A percentile compares a stretch with the other conserved stretches of the same genome.
Conservation (phyloP, 2,113 vertebrate species). For the Montifringilla adamsi region DNA sequence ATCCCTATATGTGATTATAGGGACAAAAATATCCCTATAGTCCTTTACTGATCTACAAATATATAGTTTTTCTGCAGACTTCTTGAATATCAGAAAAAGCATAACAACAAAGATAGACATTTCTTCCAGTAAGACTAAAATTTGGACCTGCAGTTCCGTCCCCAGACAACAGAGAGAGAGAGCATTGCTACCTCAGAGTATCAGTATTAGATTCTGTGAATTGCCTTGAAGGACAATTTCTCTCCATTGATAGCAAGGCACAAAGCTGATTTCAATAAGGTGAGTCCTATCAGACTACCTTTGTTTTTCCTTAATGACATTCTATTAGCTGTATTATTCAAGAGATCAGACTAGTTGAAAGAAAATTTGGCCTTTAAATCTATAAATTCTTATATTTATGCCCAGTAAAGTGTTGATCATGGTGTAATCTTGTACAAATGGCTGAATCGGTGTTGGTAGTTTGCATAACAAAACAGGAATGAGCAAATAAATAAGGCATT, state of each 20-base stretch:
- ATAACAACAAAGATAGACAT: background rate
- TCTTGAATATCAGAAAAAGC: background rate
- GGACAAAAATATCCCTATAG: background rate
- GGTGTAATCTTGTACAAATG: background rate
- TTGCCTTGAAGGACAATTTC: background rate
- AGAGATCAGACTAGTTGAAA: background rate
- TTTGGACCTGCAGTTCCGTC: background rate
- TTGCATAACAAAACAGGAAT: background rate
- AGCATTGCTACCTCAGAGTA: background rate
- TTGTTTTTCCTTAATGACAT: background rate
- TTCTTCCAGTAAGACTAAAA: background rate
- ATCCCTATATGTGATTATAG: background rate
- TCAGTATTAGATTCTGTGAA: background rate
- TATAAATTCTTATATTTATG: background rate
- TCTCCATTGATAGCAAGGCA: background rate
- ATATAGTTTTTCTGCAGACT: background rate
- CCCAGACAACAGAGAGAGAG: background rate
- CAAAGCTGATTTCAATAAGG: background rate
- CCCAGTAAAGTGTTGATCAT: background rate
- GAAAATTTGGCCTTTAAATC: background rate
- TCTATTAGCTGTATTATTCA: background rate
- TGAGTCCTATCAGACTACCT: background rate
- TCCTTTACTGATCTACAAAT: background rate
- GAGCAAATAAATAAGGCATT: background rate
- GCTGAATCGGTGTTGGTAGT: background rate